Percentiles rank a stretch among this genome's conserved stretches.
These are phyloP conservation scores for Mirza zaza DNA, from an alignment of 2,113 vertebrate species.

Conservation along the genomic window DNA sequence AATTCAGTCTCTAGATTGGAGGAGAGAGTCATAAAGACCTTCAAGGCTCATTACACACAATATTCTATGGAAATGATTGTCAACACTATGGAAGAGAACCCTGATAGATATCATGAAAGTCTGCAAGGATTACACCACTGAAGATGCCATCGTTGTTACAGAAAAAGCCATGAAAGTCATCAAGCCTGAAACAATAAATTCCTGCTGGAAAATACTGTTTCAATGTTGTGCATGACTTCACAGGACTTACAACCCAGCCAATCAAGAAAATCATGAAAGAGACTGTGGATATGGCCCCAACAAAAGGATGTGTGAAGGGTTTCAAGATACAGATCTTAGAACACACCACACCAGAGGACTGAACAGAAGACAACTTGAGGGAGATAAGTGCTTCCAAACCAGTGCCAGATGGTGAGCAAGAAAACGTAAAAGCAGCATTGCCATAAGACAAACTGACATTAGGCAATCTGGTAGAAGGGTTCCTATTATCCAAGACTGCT, in stretches of 20 bases:
- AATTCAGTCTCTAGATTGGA: neutral
- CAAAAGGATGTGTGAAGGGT: neutral
- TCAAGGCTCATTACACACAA: neutral
- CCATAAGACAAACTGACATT: neutral
- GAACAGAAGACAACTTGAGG: neutral
- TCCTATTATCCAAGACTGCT: neutral
- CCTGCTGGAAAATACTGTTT: neutral
- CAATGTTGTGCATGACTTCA: neutral
- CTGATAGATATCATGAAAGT: neutral
- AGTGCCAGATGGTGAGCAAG: neutral
- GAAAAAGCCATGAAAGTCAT: neutral
- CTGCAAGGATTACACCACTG: neutral
- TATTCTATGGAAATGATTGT: neutral
- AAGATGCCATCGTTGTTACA: neutral
- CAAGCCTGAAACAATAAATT: neutral
- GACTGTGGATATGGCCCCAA: neutral
- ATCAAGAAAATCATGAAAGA: neutral
- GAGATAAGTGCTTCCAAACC: neutral
- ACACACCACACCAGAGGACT: neutral
- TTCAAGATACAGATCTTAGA: neutral
- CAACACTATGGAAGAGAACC: neutral
- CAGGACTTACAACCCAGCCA: neutral
- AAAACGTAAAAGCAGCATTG: neutral
- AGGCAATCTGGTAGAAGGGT: neutral
- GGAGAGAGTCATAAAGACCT: neutral